Evolutionary conservation across 2,797 vertebrate species (phyloP).

Genomic region (Aeoliscus strigatus): DNA sequence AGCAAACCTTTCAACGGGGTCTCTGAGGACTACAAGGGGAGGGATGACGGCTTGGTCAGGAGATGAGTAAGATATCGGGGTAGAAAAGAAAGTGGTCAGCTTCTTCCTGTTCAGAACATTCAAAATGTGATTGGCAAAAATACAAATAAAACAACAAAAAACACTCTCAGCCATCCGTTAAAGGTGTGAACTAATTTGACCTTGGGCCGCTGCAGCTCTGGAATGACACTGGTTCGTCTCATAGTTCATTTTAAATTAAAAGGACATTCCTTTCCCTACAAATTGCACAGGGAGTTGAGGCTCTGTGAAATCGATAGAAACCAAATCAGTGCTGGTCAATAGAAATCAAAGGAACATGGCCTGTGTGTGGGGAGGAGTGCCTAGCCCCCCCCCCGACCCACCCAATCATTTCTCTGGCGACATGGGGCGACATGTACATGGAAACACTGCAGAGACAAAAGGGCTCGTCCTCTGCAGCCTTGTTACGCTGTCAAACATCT

Average conservation of each 20-base stretch:
- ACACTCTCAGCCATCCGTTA: conserved; percentile 20
- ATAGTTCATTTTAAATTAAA: conserved; percentile 66
- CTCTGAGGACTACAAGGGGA: conserved; percentile 33
- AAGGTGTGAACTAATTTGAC: conserved; percentile 22
- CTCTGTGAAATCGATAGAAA: conserved; percentile 64
- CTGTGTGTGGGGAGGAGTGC: conserved; percentile 7
- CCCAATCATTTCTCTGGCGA: conserved; percentile 8
- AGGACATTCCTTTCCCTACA: conserved; percentile 63
- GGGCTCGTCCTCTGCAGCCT: conserved; percentile 2
- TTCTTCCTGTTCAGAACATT: too few species aligned
- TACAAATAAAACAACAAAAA: conserved; percentile 20
- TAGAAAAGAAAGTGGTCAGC: too few species aligned
- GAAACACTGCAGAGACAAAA: conserved; percentile 25
- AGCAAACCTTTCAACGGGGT: conserved; percentile 40
- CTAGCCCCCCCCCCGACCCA: conserved; percentile 1
- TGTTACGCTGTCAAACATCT: conserved; percentile 25
- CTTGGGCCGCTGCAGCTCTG: too few species aligned
- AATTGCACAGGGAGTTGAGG: conserved; percentile 60
- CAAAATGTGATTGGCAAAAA: conserved; percentile 1
- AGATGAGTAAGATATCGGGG: not conserved
- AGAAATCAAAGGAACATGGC: conserved; percentile 54
- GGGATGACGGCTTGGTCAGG: conserved; percentile 13
- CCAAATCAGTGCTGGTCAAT: conserved; percentile 65
- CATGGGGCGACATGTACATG: conserved; percentile 12
- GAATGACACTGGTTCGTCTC: too few species aligned